Evolutionary conservation across 2,888 invertebrate genomes (phyloP).

Genomic region (Cheilosia scutellata): DNA sequence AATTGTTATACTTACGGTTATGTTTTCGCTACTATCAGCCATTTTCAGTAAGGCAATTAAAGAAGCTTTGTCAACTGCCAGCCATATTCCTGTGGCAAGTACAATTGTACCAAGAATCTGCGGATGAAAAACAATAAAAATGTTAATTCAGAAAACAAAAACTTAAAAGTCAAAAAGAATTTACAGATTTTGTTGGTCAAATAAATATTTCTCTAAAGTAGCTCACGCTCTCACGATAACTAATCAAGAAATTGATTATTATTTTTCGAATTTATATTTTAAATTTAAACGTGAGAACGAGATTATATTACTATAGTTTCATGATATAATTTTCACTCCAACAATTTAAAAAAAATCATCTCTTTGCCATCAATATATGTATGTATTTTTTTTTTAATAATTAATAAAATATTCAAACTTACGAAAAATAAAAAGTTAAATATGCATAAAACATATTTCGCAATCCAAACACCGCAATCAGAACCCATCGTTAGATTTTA

Average conservation of each 20-base stretch:
- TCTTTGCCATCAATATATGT: too few species aligned
- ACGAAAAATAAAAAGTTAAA: constrained; percentile 90
- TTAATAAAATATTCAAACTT: constrained; percentile 83
- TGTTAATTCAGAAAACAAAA: constrained; percentile 30
- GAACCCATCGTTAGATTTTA: constrained; percentile 81
- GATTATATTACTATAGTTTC: too few species aligned
- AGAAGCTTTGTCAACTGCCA: constrained; percentile 88
- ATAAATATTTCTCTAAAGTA: neutral
- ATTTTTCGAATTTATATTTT: too few species aligned
- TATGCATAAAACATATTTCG: constrained; percentile 89
- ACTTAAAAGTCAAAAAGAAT: constrained; percentile 15
- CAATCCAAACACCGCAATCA: constrained; percentile 87
- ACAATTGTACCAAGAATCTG: constrained; percentile 86
- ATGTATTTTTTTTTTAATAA: neutral
- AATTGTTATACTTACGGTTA: constrained; percentile 84
- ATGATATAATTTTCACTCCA: too few species aligned
- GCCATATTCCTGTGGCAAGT: constrained; percentile 88
- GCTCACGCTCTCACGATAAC: too few species aligned
- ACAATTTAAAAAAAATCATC: too few species aligned
- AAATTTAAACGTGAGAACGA: too few species aligned
- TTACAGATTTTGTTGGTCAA: neutral
- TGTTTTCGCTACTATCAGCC: constrained; percentile 85
- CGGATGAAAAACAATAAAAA: constrained; percentile 61
- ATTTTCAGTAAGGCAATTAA: constrained; percentile 87
- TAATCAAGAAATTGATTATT: too few species aligned